A percentile compares a stretch with the other conserved stretches of the same genome.
Evolutionary conservation across 2,797 vertebrate genomes (phyloP).

Genomic region (Diplodus puntazzo): DNA sequence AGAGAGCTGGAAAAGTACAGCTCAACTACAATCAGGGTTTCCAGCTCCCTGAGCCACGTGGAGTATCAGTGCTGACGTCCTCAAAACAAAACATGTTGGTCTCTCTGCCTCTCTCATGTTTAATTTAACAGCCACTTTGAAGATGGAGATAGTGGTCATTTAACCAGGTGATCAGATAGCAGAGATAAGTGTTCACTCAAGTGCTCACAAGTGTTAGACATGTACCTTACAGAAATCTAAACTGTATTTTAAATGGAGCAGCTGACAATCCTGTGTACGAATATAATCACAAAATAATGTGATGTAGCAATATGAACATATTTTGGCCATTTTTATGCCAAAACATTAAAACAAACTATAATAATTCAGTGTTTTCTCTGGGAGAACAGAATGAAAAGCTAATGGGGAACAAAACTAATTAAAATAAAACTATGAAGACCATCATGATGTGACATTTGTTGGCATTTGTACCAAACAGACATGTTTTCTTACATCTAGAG

Average conservation of each 20-base stretch:
- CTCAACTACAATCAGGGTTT: slow-evolving; percentile 33
- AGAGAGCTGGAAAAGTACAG: slow-evolving; percentile 35
- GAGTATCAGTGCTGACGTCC: slow-evolving; percentile 14
- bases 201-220: not conserved
- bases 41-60: slow-evolving; percentile 37
- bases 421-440: too few relatives aligned
- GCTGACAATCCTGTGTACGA: not conserved
- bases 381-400: not conserved
- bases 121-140: slow-evolving; percentile 27
- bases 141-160: not conserved
- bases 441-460: too few relatives aligned
- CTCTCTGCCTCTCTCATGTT: not conserved
- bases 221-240: not conserved
- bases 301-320: not conserved
- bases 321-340: not conserved
- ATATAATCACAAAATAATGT: not conserved
- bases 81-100: slow-evolving; percentile 34
- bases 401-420: not conserved
- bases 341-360: not conserved
- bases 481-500: too few relatives aligned
- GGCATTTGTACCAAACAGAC: too few relatives aligned
- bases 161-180: slow-evolving; percentile 16
- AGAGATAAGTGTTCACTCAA: slow-evolving; percentile 1
- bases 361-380: not conserved
- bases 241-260: not conserved